Evolutionary conservation across 2,797 vertebrate species (phyloP), one percentile per base, ranked within the genome.

Genomic region (Champsocephalus esox): DNA sequence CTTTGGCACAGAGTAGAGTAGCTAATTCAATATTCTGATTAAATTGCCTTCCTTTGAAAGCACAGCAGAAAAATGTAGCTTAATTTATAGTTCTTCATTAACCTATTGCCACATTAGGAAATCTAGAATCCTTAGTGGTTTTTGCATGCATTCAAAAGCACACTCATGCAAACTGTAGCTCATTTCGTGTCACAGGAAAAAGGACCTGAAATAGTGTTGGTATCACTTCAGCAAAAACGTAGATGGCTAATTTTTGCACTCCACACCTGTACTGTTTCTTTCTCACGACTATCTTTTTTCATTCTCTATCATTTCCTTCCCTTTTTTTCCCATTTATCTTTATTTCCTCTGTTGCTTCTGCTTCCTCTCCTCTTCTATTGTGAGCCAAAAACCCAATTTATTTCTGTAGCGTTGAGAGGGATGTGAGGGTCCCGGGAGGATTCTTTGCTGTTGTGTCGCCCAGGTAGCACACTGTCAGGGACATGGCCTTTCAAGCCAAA

Each of bases 361-460:
- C 24, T 5, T 5, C 28, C 34, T 24, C 51, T 50, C 17, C 38
- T 65, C 56, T 75, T 19, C n/a, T 19, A 12, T 54, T 78, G 51
- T 73, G 70, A 80, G 66, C 78, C 81, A 84, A 84, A 87, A 89
- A 86, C 83, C 80, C 81, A 81, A 86, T 90, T 90, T 88, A 84
- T 88, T 89, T 82, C 70, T 82, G 79, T 69, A 56, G 71, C 55
- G 50, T 60, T 63, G 49, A 73, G 58, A 78, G 52, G 66, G 44
- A 68, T 80, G 71, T 73, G 57, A 90, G 70, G 57, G 77, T 87
- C 68, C 80, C 0, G 9, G 73, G 56, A 75, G 80, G 67, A 4
- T 21, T 14, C 34, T 54, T 41, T 65, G 66, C 78, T 76, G 69
- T 79, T 60, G 70, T 80, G 89, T 92, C 61, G 68, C 83, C 84